Evolutionary conservation across 2,888 invertebrate species (phyloP), one percentile per base, ranked within the genome.

Genomic region (Orchestes rusci): DNA sequence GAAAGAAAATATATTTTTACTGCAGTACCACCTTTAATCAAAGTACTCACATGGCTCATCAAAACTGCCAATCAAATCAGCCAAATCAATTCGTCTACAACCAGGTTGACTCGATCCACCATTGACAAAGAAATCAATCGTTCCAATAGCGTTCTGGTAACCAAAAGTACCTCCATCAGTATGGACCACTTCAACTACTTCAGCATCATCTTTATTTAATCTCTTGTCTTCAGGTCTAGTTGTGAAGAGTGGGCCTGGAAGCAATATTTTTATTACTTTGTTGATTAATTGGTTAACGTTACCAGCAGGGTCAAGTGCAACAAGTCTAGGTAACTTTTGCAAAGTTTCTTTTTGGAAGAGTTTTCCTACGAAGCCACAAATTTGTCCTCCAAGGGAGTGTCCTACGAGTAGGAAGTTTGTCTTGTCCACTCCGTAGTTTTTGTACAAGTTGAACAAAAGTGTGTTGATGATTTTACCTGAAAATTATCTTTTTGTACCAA

Each of bases 41-140:
- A 30, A 30, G 5, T 27, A 34, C 56, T 52, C 48, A 61, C 61
- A 35, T 40, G 61, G 60, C 34, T 60, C 59, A 10, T 47, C 33
- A 23, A 58, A 45, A 17, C 37, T 51, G 1, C 35, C 52, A 4
- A 49, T 33, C 4, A 56, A 16, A 45, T 58, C 54, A 1, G 46
- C 41, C 44, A 59, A 42, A 50, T 62, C 59, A 8, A 63, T 56
- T 39, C 47, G 46, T 29, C 48, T 55, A 42, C 65, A 65, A 8
- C 63, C 63, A 5, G 62, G 60, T 46, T 65, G 65, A 10, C 50
- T 54, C 10, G 45, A 53, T 2, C 64, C 64, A 5, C 63, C 62
- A 53, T 65, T 65, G 4, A 59, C 58, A 35, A 55, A 64, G 46
- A 65, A 63, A 43, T 65, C 64, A 4, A 59, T 55, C 3, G 62